Base-by-base conservation (phyloP, 1,140 invertebrate species). In the Mizuhopecten yessoensis region DNA sequence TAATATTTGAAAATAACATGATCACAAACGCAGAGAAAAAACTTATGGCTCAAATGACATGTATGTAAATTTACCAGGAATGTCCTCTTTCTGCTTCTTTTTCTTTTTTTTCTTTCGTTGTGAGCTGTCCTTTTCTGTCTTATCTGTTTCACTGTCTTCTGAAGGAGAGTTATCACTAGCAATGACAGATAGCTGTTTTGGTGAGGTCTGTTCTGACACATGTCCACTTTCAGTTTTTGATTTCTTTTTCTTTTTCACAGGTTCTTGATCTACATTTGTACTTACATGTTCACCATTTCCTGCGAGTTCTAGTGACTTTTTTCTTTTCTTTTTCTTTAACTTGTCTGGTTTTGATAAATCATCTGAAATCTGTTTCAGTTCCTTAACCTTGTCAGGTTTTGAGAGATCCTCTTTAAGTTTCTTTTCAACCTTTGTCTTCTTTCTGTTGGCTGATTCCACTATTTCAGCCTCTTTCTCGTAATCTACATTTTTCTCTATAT, bases 161-260 rank as follows among this genome's bases (percentile, higher is more conserved):
- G n/a, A 23, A 87, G 29, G 42, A 45, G 17, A 17, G 9, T 20
- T 17, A 15, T 45, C 42, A 20, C 17, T 10, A 15, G 42, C 9
- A 13, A 9, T 20, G 9, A 20, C 42, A 45, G 42, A 45, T 45
- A 45, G 17, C 9, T 45, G 29, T 17, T 29, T 33, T 3, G 34
- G 20, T 86, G 45, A 57, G 90, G 20, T 88, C 49, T 90, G 33
- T 23, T 87, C 33, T 36, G 13, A 23, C 34, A 92, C 88, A 49
- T 42, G 86, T 89, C 86, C 29, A 17, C 23, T 36, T 42, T 89
- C 29, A 57, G n/a, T 33, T 89, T 34, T 33, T 34, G n/a, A 36
- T 86, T 86, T 90, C 29, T 89, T 89, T 29, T 88, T 93, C 34
- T 90, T 91, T 86, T 90, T 92, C 33, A 87, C 75, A 33, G 86